Evolutionary conservation across 2,113 vertebrate genomes (phyloP), one percentile per base, ranked within the genome.

Genomic region (Megalops atlanticus): DNA sequence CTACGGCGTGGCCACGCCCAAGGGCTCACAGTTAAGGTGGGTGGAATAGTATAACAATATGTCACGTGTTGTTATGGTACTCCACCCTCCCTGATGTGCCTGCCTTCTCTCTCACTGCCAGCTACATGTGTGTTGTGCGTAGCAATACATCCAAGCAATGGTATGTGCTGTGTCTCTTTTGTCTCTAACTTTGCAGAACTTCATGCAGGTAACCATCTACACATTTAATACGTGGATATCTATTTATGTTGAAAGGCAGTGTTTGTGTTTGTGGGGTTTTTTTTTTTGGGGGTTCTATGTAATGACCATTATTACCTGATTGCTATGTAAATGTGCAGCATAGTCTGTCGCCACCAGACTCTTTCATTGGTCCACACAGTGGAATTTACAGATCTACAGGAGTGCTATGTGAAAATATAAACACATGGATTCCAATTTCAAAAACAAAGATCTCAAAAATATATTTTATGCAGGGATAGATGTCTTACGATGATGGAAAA

Each of bases 31-130:
- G 98, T 99, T 99, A 99, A 99, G 98, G 98, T 99, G 96, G 98
- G 98, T 99, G 98, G 98, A 96, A 96, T 99, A 98, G 96, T 99
- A 98, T 99, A 99, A 99, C 98, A 99, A 99, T 99, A 96, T 95
- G 94, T 91, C 87, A 95, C 92, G 95, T 97, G 96, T 99, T 99
- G 98, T 99, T 99, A 99, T 99, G 97, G 94, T 99, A 98, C 98
- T 99, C 97, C 97, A 99, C 97, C 98, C 96, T 97, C 98, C 98
- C 96, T 99, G 97, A 96, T 95, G 97, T 95, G 95, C 96, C 95
- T 94, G 92, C 95, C 94, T 85, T 78, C 80, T 31, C 5, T 78
- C 76, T 76, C 74, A 31, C 43, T 76, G 8, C 45, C 58, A 64
- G n/a, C 24, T 11, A 64, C 58, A 64, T 64, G 58, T 91, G 88